Percentiles rank a stretch among this genome's conserved stretches.
Conservation (phyloP, 2,888 invertebrate species). For the Mylabris sibirica region DNA sequence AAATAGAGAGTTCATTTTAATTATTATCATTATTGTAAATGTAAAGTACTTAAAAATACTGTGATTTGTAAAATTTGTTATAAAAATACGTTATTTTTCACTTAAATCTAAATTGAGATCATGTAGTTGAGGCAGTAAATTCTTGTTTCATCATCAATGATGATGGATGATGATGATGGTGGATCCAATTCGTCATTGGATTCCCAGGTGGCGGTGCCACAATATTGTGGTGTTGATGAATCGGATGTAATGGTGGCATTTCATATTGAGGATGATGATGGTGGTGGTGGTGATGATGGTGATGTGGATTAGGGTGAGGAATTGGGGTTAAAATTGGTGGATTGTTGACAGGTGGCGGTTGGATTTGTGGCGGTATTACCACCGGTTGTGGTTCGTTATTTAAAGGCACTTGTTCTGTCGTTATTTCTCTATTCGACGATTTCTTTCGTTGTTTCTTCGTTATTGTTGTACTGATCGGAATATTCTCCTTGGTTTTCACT, state of each 20-base stretch:
- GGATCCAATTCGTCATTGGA: slow-evolving; percentile 39
- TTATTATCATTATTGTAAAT: slow-evolving; percentile 8
- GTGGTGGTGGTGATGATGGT: slow-evolving; percentile 14
- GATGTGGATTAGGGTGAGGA: not conserved
- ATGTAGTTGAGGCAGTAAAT: slow-evolving; percentile 11
- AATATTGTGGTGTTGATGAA: slow-evolving; percentile 10
- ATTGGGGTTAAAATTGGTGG: not conserved
- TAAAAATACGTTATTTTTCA: not conserved
- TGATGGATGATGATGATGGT: slow-evolving; percentile 30
- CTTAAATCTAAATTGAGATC: slow-evolving; percentile 11
- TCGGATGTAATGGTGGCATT: slow-evolving; percentile 18
- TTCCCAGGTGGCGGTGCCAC: slow-evolving; percentile 32
- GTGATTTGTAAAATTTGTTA: slow-evolving; percentile 20
- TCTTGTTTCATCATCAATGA: slow-evolving; percentile 30
- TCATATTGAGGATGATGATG: slow-evolving; percentile 19
- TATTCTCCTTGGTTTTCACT: slow-evolving; percentile 16
- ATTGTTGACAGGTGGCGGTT: not conserved
- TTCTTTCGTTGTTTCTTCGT: slow-evolving; percentile 11
- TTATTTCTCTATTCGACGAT: slow-evolving; percentile 21
- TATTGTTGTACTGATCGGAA: slow-evolving; percentile 2
- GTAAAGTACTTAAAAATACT: slow-evolving; percentile 21
- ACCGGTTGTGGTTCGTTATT: slow-evolving; percentile 20
- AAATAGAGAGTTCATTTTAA: slow-evolving; percentile 42
- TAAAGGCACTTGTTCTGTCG: slow-evolving; percentile 25
- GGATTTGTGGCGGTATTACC: not conserved